Conservation (phyloP, 2,113 vertebrate species). For the Cettia cetti region DNA sequence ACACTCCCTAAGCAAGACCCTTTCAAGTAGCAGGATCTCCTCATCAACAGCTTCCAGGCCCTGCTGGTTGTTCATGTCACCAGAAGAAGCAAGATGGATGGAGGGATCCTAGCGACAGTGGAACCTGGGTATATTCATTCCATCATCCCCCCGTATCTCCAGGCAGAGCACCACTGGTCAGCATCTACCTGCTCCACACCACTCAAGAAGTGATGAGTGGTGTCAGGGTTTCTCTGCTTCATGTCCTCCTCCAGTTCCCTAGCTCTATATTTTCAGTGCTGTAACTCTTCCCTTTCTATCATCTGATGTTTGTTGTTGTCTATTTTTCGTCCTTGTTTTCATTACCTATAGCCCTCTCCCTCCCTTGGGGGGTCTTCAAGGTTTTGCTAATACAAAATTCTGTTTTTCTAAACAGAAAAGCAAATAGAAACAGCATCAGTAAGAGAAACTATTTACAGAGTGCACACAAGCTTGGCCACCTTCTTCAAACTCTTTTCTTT, state of each 20-base stretch:
- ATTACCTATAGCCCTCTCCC: neutral
- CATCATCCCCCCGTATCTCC: neutral
- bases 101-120: neutral
- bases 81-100: neutral
- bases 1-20: neutral
- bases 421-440: neutral
- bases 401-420: neutral
- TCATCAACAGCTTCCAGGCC: neutral
- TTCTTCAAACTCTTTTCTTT: neutral
- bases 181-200: neutral
- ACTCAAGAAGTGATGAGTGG: neutral
- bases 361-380: neutral
- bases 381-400: neutral
- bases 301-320: neutral
- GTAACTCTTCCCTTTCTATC: neutral
- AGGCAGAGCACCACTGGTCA: neutral
- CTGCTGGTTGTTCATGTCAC: neutral
- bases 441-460: neutral
- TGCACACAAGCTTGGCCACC: neutral
- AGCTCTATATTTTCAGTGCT: neutral
- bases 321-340: neutral
- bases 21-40: neutral
- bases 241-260: neutral
- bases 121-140: neutral
- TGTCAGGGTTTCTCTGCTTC: neutral